These are phyloP conservation scores for Galeopterus variegatus DNA, from an alignment of 2,113 vertebrate genomes.

Conservation along the genomic window DNA sequence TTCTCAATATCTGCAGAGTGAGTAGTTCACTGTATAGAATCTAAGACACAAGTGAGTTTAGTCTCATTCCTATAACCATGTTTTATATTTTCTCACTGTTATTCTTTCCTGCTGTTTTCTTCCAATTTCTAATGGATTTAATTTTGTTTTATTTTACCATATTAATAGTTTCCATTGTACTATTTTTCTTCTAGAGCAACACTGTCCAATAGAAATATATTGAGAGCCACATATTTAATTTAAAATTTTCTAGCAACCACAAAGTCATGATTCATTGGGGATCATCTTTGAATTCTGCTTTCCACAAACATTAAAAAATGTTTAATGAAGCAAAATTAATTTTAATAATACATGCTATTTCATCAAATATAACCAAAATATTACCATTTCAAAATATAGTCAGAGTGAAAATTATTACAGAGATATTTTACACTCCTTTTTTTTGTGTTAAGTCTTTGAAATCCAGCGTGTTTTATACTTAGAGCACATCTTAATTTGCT, in stretches of 20 bases:
- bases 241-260: not conserved
- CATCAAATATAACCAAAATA: not conserved
- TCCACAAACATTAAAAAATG: not conserved
- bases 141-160: not conserved
- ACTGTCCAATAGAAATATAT: not conserved
- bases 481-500: not conserved
- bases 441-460: not conserved
- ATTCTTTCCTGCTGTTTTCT: not conserved
- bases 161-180: not conserved
- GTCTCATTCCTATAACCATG: not conserved
- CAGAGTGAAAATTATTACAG: not conserved
- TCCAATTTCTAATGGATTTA: constrained; percentile 5
- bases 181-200: not conserved
- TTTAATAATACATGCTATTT: not conserved
- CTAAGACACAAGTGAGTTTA: not conserved
- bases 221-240: not conserved
- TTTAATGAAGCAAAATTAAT: not conserved
- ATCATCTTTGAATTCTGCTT: constrained; percentile 10
- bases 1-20: not conserved
- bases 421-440: not conserved
- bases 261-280: not conserved
- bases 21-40: not conserved
- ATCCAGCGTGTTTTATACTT: not conserved
- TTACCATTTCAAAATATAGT: not conserved
- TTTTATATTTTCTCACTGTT: not conserved